phyloP scores from a whole-genome alignment of 2,888 invertebrate species.

The Nematopogon swammerdamellus region DNA sequence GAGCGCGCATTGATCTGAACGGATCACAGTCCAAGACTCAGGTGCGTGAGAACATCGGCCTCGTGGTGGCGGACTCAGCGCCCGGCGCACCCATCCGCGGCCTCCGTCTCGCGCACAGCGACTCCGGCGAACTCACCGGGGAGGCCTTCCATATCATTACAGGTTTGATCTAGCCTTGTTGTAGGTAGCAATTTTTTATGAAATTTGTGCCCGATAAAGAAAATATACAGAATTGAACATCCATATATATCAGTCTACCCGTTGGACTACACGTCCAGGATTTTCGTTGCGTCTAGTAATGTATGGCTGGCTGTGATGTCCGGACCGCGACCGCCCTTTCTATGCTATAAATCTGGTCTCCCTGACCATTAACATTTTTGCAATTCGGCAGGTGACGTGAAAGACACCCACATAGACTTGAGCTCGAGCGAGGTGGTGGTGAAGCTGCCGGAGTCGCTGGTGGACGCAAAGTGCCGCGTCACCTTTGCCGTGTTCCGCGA shows the following conservation, averaged over 20 bases:
- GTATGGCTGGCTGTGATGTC: too few relatives aligned
- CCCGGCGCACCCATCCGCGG: conserved; percentile 29
- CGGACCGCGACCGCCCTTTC: too few relatives aligned
- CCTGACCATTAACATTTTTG: too few relatives aligned
- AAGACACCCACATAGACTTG: conserved; percentile 20
- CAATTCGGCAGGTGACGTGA: conserved; percentile 16
- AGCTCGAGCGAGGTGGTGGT: conserved; percentile 35
- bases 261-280: too few relatives aligned
- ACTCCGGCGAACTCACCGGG: conserved; percentile 22
- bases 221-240: too few relatives aligned
- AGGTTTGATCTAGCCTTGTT: too few relatives aligned
- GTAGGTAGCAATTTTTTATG: neutral
- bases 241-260: too few relatives aligned
- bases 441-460: conserved; percentile 30
- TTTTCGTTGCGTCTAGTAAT: too few relatives aligned
- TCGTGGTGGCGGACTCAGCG: conserved; percentile 30
- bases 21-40: conserved; percentile 20
- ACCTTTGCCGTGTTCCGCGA: conserved; percentile 47
- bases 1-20: conserved; percentile 25
- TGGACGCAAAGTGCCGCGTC: conserved; percentile 24
- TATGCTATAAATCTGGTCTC: too few relatives aligned
- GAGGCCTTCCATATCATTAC: conserved; percentile 30
- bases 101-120: conserved; percentile 25
- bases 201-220: neutral
- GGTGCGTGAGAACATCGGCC: conserved; percentile 30